Conservation (phyloP, 1,140 invertebrate species). For the Drosophila santomea region DNA sequence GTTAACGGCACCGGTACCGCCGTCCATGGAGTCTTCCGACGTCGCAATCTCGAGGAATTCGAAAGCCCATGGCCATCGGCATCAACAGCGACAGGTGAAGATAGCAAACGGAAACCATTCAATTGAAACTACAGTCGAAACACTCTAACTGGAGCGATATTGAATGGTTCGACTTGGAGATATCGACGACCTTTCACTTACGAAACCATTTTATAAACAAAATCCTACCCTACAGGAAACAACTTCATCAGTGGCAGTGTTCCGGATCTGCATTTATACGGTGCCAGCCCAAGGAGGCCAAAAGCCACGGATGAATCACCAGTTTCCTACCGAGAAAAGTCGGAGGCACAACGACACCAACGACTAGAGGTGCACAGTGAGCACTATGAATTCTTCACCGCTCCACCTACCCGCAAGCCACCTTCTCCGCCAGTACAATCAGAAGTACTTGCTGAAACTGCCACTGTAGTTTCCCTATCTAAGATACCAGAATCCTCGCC, state of each 20-base stretch:
- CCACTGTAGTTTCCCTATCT: neutral
- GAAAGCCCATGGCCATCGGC: constrained; percentile 64
- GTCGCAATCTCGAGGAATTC: constrained; percentile 74
- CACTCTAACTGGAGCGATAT: neutral
- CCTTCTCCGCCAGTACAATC: constrained; percentile 52
- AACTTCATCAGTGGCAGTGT: constrained; percentile 59
- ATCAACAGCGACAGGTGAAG: constrained; percentile 53
- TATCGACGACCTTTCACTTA: neutral
- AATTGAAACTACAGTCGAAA: constrained; percentile 11
- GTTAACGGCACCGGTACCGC: constrained; percentile 73
- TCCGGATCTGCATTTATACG: constrained; percentile 48
- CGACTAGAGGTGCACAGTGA: constrained; percentile 58
- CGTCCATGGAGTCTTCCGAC: constrained; percentile 78
- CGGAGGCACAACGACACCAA: constrained; percentile 17
- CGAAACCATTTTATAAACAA: neutral
- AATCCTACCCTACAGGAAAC: constrained; percentile 23
- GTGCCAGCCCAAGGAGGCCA: constrained; percentile 19
- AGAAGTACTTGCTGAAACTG: neutral
- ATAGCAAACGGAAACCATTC: constrained; percentile 19
- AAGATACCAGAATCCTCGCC: neutral
- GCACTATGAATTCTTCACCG: constrained; percentile 42
- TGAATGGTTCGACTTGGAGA: neutral
- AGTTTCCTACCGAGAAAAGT: constrained; percentile 25
- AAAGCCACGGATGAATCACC: constrained; percentile 7
- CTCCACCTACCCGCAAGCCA: constrained; percentile 68